A percentile compares a stretch with the other conserved stretches of the same genome.
phyloP scores from a whole-genome alignment of 2,888 invertebrate species.

The Tetanocera ferruginea region DNA sequence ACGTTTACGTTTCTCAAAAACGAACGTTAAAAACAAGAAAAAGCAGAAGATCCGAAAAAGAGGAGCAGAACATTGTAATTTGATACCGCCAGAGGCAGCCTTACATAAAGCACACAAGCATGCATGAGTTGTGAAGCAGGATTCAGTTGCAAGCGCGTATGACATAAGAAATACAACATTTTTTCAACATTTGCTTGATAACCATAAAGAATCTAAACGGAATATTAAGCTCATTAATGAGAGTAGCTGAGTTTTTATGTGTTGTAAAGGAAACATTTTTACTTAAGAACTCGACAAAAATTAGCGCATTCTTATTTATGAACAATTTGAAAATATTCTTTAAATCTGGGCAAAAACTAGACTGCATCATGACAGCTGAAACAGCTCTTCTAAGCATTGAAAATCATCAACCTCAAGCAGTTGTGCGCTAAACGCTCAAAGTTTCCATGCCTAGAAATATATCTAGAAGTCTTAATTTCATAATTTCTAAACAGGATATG shows the following conservation, averaged over 20 bases:
- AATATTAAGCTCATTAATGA: no score
- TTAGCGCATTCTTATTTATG: not conserved
- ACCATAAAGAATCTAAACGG: no score
- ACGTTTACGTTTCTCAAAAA: not conserved
- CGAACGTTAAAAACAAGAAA: not conserved
- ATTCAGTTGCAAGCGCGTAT: conserved; percentile 8
- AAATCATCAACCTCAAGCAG: no score
- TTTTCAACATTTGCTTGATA: not conserved
- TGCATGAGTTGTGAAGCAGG: not conserved
- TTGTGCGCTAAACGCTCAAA: not conserved
- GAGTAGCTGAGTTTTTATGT: no score
- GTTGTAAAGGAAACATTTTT: no score
- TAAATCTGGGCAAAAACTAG: not conserved
- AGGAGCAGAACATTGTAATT: not conserved
- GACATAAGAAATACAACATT: not conserved
- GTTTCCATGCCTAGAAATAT: not conserved
- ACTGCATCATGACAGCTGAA: not conserved
- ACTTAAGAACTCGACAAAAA: no score
- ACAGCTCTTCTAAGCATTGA: no score
- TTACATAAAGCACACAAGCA: not conserved
- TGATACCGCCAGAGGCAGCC: conserved; percentile 20
- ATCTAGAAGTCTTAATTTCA: not conserved
- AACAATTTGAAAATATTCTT: not conserved
- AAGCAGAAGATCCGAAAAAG: not conserved
- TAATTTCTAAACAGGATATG: conserved; percentile 17